phyloP scores from a whole-genome alignment of 2,888 invertebrate species.

The Synergus japonicus region DNA sequence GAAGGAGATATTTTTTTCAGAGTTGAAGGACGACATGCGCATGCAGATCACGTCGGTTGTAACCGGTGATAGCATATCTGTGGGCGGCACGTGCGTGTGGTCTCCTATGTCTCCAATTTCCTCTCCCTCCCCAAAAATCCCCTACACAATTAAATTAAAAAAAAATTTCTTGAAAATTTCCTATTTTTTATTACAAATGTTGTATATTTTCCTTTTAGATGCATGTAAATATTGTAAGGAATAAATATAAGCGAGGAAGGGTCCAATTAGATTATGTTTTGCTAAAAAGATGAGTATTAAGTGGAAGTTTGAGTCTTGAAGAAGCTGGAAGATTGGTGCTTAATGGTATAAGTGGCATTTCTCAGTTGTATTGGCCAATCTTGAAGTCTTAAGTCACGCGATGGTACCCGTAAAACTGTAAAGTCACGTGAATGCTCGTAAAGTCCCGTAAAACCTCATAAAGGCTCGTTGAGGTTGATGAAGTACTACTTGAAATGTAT shows the following conservation, averaged over 20 bases:
- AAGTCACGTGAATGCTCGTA: conserved; percentile 39
- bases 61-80: conserved; percentile 76
- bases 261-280: conserved; percentile 14
- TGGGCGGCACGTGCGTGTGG: conserved; percentile 77
- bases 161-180: no score
- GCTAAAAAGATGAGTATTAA: not conserved
- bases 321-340: conserved; percentile 35
- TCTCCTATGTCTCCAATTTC: conserved; percentile 71
- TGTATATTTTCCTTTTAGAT: no score
- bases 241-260: not conserved
- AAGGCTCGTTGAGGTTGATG: conserved; percentile 31
- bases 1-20: conserved; percentile 57
- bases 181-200: no score
- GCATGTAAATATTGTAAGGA: not conserved
- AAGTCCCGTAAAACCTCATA: conserved; percentile 38
- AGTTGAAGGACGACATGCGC: conserved; percentile 72
- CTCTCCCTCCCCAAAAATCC: conserved; percentile 45
- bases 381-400: conserved; percentile 39
- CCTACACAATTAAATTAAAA: not conserved
- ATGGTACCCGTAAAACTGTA: conserved; percentile 40
- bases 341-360: conserved; percentile 36
- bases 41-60: conserved; percentile 77
- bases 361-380: conserved; percentile 38
- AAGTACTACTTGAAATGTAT: conserved; percentile 37
- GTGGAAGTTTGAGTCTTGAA: conserved; percentile 32